Conservation (phyloP, 2,113 vertebrate genomes). For the Atlantisia rogersi region DNA sequence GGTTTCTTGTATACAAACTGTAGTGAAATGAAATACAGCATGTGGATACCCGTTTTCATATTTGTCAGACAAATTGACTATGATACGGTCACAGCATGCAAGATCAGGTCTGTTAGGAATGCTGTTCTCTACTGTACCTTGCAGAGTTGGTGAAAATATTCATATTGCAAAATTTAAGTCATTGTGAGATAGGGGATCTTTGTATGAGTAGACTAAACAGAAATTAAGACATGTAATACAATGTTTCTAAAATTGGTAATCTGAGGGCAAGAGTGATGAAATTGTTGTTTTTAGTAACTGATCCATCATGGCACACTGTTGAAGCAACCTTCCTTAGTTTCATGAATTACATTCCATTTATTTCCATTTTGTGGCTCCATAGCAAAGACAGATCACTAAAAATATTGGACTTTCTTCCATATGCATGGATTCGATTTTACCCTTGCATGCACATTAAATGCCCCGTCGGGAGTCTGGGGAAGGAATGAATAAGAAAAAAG, state of each 20-base stretch:
- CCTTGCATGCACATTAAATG: neutral
- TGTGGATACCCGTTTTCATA: fast-evolving
- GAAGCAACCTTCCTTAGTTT: neutral
- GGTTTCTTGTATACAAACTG: neutral
- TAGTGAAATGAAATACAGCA: neutral
- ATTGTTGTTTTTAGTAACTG: neutral
- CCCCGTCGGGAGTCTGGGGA: neutral
- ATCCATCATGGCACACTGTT: neutral
- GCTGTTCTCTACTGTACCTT: neutral
- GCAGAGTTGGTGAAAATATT: neutral
- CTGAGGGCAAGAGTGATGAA: neutral
- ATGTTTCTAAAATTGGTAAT: neutral
- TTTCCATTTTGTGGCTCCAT: neutral
- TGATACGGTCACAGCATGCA: neutral
- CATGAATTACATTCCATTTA: neutral
- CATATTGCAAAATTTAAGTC: neutral
- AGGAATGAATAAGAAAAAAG: neutral
- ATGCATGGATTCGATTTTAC: neutral
- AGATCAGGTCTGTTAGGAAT: neutral
- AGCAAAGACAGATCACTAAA: slow-evolving; percentile 4
- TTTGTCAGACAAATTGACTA: neutral
- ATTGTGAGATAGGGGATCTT: neutral
- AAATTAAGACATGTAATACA: neutral
- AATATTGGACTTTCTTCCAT: neutral
- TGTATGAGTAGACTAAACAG: neutral